Conservation (phyloP, 1,140 invertebrate species). For the Orius insidiosus region DNA sequence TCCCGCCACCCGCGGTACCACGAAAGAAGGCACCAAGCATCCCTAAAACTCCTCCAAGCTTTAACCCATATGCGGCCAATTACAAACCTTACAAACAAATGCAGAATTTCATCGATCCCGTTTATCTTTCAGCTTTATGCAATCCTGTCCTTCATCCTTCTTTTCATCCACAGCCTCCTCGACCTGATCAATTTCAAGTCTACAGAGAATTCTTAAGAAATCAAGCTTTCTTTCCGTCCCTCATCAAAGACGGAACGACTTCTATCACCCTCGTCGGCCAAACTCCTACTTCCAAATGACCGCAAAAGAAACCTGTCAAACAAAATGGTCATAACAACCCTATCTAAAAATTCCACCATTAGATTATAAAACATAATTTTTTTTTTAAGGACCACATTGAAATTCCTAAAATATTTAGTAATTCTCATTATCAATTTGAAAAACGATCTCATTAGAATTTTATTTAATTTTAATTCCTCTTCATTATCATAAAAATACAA, state of each 20-base stretch:
- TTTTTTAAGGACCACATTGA: not conserved
- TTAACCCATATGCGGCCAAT: slow-evolving; percentile 25
- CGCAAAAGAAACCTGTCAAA: not conserved
- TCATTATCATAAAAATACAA: too few species aligned
- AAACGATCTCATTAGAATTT: too few species aligned
- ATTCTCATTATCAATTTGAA: too few species aligned
- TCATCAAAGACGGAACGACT: slow-evolving; percentile 19
- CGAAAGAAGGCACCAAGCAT: slow-evolving; percentile 5
- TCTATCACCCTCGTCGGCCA: slow-evolving; percentile 20
- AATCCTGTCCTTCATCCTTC: slow-evolving; percentile 20
- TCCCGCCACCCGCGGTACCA: not conserved
- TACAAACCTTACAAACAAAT: slow-evolving; percentile 14
- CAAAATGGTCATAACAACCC: not conserved
- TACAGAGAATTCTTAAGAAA: slow-evolving; percentile 26
- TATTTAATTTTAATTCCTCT: too few species aligned
- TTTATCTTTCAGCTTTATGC: slow-evolving; percentile 27
- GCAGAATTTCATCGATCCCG: slow-evolving; percentile 21
- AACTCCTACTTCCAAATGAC: slow-evolving; percentile 20
- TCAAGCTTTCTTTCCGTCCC: slow-evolving; percentile 16
- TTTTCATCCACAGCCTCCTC: slow-evolving; percentile 19
- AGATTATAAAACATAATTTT: not conserved
- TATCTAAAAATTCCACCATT: not conserved
- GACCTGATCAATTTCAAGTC: slow-evolving; percentile 27
- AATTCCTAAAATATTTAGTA: too few species aligned
- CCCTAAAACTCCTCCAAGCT: slow-evolving; percentile 24